Evolutionary conservation across 2,888 invertebrate species (phyloP), one percentile per base, ranked within the genome.

Genomic region (Catonia carolina): DNA sequence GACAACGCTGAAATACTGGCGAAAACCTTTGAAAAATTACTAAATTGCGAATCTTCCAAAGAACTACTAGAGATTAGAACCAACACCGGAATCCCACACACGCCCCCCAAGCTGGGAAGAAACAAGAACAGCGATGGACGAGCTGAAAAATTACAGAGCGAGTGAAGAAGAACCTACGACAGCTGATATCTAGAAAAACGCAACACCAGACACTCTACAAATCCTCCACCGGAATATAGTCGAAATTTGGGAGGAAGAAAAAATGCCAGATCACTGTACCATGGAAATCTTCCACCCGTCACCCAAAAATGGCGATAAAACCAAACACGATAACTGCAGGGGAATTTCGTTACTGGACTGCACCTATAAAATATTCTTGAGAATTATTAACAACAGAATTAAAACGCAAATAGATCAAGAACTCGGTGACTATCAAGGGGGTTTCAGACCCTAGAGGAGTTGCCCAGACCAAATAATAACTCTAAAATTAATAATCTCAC

Each of bases 201-300:
- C 37, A 10, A 10, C 33, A 6, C 4, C 4, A 14, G 17, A 15
- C n/a, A 37, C 4, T 3, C 12, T 37, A 3, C 5, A 37, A 15
- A 6, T 5, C 12, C n/a, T 14, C 17, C 37, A 37, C 17, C 4
- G 4, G 17, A 10, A 3, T 6, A 7, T 37, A 15, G 12, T 10
- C 17, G 12, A 10, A 17, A 55, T 59, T 33, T 59, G 52, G 36
- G 33, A 42, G 27, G 55, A 5, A n/a, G n/a, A 59, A 53, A 33
- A 20, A 35, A 39, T 59, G n/a, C 55, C 53, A 23, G 42, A 7
- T 20, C 45, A 56, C 3, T 56, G 52, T 33, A 55, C 45, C 14
- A 52, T 35, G 14, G 51, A 52, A 15, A 52, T 55, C 23, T 10
- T 53, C 20, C 48, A 31, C 41, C 33, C 41, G 15, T 27, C 56